These are phyloP conservation scores for Dinomys branickii DNA, from an alignment of 2,113 vertebrate species.

Conservation along the genomic window DNA sequence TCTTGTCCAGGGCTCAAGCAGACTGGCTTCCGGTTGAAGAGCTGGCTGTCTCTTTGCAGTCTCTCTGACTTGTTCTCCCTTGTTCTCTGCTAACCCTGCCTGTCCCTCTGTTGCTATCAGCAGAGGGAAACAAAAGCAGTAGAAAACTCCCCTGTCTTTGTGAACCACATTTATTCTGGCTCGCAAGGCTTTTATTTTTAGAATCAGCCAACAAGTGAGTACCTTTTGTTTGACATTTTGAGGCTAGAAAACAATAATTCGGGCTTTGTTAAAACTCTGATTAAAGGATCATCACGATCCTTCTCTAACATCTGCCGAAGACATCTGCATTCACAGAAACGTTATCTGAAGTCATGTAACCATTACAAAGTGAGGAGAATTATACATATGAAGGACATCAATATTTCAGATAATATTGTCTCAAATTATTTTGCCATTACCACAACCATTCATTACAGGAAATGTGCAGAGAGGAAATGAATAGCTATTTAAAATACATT, in stretches of 20 bases:
- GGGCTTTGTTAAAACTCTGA: not conserved
- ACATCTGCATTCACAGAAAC: not conserved
- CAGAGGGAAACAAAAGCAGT: not conserved
- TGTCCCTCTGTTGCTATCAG: not conserved
- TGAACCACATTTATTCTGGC: not conserved
- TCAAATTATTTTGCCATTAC: conserved; percentile 32
- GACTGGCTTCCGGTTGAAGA: not conserved
- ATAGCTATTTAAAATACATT: not conserved
- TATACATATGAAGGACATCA: not conserved
- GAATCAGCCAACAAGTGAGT: not conserved
- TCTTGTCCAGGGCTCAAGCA: not conserved
- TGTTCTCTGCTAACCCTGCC: too few relatives aligned
- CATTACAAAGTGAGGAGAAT: not conserved
- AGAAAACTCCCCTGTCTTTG: not conserved
- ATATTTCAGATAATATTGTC: not conserved
- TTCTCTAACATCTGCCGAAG: not conserved
- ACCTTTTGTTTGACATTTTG: not conserved
- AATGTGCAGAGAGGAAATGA: not conserved
- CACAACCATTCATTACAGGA: conserved; percentile 2
- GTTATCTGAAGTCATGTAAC: not conserved
- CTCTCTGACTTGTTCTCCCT: not conserved
- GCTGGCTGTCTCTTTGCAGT: not conserved
- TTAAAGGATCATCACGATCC: not conserved
- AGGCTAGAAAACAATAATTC: not conserved
- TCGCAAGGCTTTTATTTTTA: not conserved